phyloP scores from a whole-genome alignment of 2,888 invertebrate species.

The Lordiphosa fenestrarum region DNA sequence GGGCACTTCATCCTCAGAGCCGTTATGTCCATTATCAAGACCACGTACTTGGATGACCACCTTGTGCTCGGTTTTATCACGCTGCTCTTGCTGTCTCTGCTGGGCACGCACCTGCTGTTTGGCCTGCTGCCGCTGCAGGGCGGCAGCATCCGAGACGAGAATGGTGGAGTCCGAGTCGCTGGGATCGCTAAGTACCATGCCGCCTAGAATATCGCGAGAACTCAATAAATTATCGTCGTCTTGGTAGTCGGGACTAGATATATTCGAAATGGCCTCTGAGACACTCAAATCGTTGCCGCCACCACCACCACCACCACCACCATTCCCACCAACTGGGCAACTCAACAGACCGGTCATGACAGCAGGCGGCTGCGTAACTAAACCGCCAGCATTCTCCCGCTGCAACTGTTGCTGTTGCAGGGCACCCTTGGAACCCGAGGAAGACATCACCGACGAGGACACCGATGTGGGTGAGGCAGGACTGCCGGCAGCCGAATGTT shows the following conservation, averaged over 20 bases:
- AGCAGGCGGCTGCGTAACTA: slow-evolving; percentile 43
- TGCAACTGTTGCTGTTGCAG: slow-evolving; percentile 52
- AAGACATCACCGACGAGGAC: slow-evolving; percentile 93
- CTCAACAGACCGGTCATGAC: slow-evolving; percentile 74
- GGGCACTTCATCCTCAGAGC: slow-evolving; percentile 80
- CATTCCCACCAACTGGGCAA: slow-evolving; percentile 65
- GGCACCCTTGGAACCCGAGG: slow-evolving; percentile 85
- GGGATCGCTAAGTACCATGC: slow-evolving; percentile 92
- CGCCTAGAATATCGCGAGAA: slow-evolving; percentile 86
- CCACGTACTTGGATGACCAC: slow-evolving; percentile 90
- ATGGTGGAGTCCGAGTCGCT: slow-evolving; percentile 95
- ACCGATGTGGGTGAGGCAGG: slow-evolving; percentile 92
- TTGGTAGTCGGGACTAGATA: slow-evolving; percentile 94
- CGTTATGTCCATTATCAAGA: slow-evolving; percentile 65
- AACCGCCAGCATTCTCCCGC: slow-evolving; percentile 51
- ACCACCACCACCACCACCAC: slow-evolving; percentile 51
- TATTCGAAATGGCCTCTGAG: slow-evolving; percentile 93
- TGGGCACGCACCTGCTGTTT: slow-evolving; percentile 69
- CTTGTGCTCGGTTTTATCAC: slow-evolving; percentile 85
- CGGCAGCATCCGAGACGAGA: slow-evolving; percentile 87
- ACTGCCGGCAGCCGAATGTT: slow-evolving; percentile 84
- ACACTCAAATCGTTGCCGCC: slow-evolving; percentile 88
- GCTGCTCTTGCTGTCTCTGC: slow-evolving; percentile 80
- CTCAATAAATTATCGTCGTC: slow-evolving; percentile 91
- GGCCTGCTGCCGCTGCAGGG: slow-evolving; percentile 72